Evolutionary conservation across 2,888 invertebrate species (phyloP).

Genomic region (Lapara coniferarum): DNA sequence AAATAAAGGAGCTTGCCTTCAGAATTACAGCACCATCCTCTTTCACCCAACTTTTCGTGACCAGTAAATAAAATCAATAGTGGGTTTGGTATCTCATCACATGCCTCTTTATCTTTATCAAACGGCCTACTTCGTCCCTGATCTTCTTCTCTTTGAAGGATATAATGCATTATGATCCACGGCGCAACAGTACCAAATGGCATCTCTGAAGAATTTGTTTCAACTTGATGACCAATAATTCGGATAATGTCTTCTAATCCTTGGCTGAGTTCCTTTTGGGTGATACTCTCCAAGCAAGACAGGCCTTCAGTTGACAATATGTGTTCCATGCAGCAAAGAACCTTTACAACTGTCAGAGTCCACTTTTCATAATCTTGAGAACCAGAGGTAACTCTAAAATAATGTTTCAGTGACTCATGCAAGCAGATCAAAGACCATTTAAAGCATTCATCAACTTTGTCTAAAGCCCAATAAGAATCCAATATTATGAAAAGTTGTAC

Average conservation of each 20-base stretch:
- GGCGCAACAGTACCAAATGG: conserved; percentile 89
- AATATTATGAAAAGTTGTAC: conserved; percentile 85
- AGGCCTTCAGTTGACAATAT: conserved; percentile 72
- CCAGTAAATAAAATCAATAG: conserved; percentile 91
- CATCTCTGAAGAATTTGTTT: conserved; percentile 86
- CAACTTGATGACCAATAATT: conserved; percentile 91
- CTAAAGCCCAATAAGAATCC: conserved; percentile 86
- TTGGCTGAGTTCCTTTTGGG: conserved; percentile 85
- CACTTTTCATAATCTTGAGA: conserved; percentile 75
- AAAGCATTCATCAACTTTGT: conserved; percentile 86
- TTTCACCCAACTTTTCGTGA: conserved; percentile 91
- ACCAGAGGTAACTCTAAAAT: conserved; percentile 76
- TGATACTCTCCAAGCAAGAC: conserved; percentile 79
- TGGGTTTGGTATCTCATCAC: conserved; percentile 87
- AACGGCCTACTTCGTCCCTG: conserved; percentile 83
- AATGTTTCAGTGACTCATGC: conserved; percentile 88
- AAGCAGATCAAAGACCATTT: conserved; percentile 91
- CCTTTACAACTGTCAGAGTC: conserved; percentile 73
- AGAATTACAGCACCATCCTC: conserved; percentile 90
- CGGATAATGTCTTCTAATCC: conserved; percentile 89
- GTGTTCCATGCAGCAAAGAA: conserved; percentile 75
- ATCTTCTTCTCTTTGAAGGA: conserved; percentile 89
- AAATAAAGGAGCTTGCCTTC: conserved; percentile 91
- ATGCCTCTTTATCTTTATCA: conserved; percentile 69
- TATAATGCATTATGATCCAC: conserved; percentile 93